These are phyloP conservation scores for Montipora efflorescens DNA, from an alignment of 64 coral and sea anemone genomes.

Conservation along the genomic window DNA sequence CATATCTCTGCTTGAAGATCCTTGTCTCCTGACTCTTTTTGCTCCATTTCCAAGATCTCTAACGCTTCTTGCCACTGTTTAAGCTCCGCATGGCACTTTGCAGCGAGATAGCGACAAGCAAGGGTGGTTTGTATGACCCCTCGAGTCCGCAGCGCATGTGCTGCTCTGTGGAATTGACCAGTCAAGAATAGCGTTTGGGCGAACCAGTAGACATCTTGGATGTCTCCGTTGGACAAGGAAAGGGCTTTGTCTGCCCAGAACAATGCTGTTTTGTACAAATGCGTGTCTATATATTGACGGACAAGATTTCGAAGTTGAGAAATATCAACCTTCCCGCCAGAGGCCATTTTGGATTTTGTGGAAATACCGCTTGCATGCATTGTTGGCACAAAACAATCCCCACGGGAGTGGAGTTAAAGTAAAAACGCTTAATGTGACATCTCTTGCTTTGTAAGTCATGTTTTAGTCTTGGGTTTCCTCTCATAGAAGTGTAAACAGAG, in stretches of 20 bases:
- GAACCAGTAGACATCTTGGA: constrained; percentile 99
- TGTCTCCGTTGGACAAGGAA: constrained; percentile 90
- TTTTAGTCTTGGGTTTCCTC: neutral
- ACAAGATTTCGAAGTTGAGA: constrained; percentile 98
- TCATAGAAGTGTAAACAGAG: neutral
- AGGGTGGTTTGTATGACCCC: constrained; percentile 84
- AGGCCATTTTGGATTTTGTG: constrained; percentile 82
- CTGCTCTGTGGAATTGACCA: constrained; percentile 87
- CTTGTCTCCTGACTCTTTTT: constrained; percentile 79
- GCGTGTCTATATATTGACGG: constrained; percentile 93
- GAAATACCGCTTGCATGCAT: constrained; percentile 11
- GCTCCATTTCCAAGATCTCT: constrained; percentile 85
- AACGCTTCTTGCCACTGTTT: constrained; percentile 97
- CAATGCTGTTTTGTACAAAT: constrained; percentile 97
- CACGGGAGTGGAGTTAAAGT: constrained; percentile 23
- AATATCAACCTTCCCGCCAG: constrained; percentile 99
- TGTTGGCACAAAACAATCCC: neutral
- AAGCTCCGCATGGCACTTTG: constrained; percentile 92
- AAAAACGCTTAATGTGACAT: neutral
- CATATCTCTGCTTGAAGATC: constrained; percentile 58
- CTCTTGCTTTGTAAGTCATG: neutral
- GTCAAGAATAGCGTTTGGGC: constrained; percentile 92
- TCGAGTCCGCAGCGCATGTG: constrained; percentile 76
- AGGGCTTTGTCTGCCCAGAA: constrained; percentile 99
- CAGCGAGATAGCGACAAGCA: constrained; percentile 90